phyloP scores from a whole-genome alignment of 2,797 vertebrate genomes.

The Anguilla pacifica region DNA sequence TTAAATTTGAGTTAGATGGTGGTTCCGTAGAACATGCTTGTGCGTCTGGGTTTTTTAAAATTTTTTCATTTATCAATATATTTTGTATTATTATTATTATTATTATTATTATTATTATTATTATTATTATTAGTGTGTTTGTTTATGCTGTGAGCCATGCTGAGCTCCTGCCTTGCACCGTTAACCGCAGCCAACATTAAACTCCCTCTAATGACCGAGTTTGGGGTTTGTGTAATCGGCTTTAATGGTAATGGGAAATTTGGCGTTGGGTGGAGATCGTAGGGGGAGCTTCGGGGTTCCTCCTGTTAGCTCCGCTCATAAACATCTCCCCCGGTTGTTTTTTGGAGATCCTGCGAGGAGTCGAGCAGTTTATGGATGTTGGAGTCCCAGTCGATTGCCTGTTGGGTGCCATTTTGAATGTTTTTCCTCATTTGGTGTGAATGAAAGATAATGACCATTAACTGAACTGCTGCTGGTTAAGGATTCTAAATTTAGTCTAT shows the following conservation, averaged over 20 bases:
- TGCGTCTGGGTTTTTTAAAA: neutral
- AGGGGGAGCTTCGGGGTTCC: neutral
- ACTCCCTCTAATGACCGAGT: neutral
- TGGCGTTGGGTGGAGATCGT: neutral
- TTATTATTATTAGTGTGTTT: neutral
- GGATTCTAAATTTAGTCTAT: neutral
- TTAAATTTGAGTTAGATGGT: neutral
- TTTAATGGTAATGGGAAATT: neutral
- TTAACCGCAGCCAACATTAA: neutral
- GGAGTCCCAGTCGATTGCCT: neutral
- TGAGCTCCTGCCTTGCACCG: neutral
- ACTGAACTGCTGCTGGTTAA: neutral
- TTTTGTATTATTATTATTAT: no score
- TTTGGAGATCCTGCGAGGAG: neutral
- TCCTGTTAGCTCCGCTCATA: neutral
- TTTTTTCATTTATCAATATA: neutral
- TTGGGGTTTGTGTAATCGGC: neutral
- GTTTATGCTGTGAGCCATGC: neutral
- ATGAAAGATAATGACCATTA: neutral
- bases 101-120: no score
- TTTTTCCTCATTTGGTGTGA: neutral
- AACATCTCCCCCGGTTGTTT: neutral
- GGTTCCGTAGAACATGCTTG: neutral
- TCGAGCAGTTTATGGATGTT: neutral
- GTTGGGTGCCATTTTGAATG: neutral